Percentiles rank a stretch among this genome's conserved stretches.
These are phyloP conservation scores for Lutjanus erythropterus DNA, from an alignment of 2,113 vertebrate species.

Conservation along the genomic window DNA sequence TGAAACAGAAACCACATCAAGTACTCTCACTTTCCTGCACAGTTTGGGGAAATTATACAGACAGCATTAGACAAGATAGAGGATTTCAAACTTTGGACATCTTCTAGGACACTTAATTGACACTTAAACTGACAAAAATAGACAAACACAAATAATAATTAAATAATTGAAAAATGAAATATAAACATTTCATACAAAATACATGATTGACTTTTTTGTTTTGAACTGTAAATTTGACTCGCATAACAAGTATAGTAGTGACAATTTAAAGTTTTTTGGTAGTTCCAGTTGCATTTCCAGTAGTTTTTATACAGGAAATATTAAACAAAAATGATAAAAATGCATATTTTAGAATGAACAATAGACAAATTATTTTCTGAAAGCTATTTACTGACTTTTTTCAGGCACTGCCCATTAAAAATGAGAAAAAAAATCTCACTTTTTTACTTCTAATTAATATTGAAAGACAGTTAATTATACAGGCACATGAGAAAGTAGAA, in stretches of 20 bases:
- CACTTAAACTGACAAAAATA: background rate
- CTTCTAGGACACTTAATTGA: background rate
- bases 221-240: background rate
- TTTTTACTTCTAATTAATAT: background rate
- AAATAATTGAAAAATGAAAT: background rate
- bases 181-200: background rate
- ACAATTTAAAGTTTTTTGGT: background rate
- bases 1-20: constrained; percentile 49
- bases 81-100: background rate
- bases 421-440: background rate
- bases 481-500: background rate
- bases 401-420: background rate
- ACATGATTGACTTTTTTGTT: background rate
- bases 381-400: background rate
- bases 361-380: background rate
- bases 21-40: constrained; percentile 18
- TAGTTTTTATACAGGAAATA: background rate
- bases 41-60: background rate
- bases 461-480: background rate
- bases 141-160: too few relatives aligned
- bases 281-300: background rate
- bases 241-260: background rate
- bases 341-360: too few relatives aligned
- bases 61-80: too few relatives aligned
- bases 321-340: too few relatives aligned